Evolutionary conservation across 2,888 invertebrate genomes (phyloP).

Genomic region (Acleris sparsana): DNA sequence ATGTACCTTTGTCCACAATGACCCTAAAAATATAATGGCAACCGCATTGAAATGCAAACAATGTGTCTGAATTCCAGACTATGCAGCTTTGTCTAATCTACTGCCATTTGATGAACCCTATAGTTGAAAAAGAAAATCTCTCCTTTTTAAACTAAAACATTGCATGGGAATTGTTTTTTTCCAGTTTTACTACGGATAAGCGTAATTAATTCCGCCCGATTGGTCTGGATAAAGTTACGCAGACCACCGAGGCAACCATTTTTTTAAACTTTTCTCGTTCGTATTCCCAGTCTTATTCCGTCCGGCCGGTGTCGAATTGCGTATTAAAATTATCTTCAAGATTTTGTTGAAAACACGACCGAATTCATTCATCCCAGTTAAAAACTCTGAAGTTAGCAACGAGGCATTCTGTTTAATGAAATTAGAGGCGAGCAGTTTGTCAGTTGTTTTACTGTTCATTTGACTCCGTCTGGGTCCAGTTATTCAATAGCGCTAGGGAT

Average conservation of each 20-base stretch:
- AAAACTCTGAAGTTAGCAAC: background rate
- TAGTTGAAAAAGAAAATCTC: conserved; percentile 15
- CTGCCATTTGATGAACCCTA: conserved; percentile 5
- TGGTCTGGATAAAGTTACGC: conserved; percentile 61
- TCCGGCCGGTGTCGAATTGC: conserved; percentile 30
- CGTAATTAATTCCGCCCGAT: conserved; percentile 65
- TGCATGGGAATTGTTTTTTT: conserved; percentile 23
- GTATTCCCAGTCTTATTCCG: conserved; percentile 11
- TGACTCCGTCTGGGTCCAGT: conserved; percentile 27
- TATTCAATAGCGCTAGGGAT: conserved; percentile 25
- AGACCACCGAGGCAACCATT: conserved; percentile 52
- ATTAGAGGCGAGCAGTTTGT: conserved; percentile 25
- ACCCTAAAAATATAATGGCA: conserved; percentile 21
- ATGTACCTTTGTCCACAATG: conserved; percentile 22
- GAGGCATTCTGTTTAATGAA: conserved; percentile 27
- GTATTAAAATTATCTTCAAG: background rate
- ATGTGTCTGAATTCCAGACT: conserved; percentile 7
- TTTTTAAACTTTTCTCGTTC: conserved; percentile 25
- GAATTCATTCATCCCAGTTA: no score
- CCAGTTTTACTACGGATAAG: conserved; percentile 54
- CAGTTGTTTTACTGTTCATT: conserved; percentile 29
- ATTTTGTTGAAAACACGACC: background rate
- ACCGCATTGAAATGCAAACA: conserved; percentile 25
- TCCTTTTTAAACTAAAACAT: conserved; percentile 8
- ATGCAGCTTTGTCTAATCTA: conserved; percentile 1